Base-by-base conservation (phyloP, 53 echinoderm and acorn worm genomes). In the Apostichopus leukothele region DNA sequence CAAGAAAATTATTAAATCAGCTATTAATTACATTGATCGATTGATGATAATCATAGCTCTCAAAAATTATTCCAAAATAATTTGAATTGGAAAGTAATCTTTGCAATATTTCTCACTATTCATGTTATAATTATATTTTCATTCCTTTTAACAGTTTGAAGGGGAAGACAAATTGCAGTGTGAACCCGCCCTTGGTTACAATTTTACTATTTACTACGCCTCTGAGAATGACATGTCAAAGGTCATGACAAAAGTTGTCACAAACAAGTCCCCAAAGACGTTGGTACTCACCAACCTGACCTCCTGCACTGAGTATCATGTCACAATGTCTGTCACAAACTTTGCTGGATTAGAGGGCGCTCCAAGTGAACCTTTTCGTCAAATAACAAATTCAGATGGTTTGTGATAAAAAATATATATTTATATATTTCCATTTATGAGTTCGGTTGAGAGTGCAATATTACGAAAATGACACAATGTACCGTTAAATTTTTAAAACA, bases 271-370 rank as follows among this genome's bases (percentile, higher is more conserved):
- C 19, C 22, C 81, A 22, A 81, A 59, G 22, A 55, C 57, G 1
- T 22, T 81, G 54, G 54, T 81, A 18, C 18, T 81, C 5, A 50
- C 19, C 19, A 20, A 81, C 19, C 81, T 81, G 53, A 81, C 81
- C 1, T 21, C 54, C 8, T 81, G 81, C 20, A 81, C 81, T 1
- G 60, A 81, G 4, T 81, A 81, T 6, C 55, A 54, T 5, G 81
- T 81, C 6, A 54, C 81, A 20, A 81, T 81, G 20, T 81, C 81
- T 1, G 81, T 81, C 54, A 81, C 81, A 55, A 81, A 81, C 19
- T 81, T 81, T 52, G 81, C 81, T 81, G 81, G 81, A 55, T 21
- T 81, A 57, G 57, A 54, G 51, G 59, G 81, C 1, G 60, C 22
- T 21, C 55, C 59, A 1, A 81, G 81, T 55, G 55, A 54, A 6